Base-by-base conservation (phyloP, 1,140 invertebrate genomes). In the Mizuhopecten yessoensis region DNA sequence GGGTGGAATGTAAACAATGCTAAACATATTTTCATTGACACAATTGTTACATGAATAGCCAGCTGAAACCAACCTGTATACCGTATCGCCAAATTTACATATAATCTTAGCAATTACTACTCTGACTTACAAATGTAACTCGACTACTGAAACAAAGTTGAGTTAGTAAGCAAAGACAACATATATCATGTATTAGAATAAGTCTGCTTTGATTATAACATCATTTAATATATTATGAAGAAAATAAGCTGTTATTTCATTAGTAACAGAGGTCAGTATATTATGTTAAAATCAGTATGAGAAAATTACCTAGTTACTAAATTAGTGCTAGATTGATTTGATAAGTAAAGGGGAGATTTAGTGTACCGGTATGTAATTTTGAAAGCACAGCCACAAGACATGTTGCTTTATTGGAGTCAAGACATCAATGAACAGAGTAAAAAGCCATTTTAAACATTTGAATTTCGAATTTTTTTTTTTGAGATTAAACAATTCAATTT, bases 51-150 rank as follows among this genome's bases (percentile, higher is more conserved):
- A 39, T n/a, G n/a, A n/a, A n/a, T n/a, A n/a, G n/a, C n/a, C 36
- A 39, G 36, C 36, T 13, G 13, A 39, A 39, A 49, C 45, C 11
- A 49, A 17, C 45, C 20, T 2, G 45, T 49, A 49, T 49, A 49
- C 45, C 3, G 45, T 49, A 49, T 23, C 11, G 11, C 45, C 36
- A 39, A 13, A 39, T 39, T 5, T 39, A 39, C 13, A 39, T 39
- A 39, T 13, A 39, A 13, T 75, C n/a, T 75, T 29, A 75, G 57
- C 57, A 75, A 5, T 29, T 17, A 13, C 57, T 75, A 75, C 57
- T 29, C 57, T 29, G 29, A 75, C 57, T 75, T 75, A 75, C 57
- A 75, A 75, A 75, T 75, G 57, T 75, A 75, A 75, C 20, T 75
- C n/a, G 57, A 75, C 23, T 29, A 75, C 57, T 75, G 57, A 75